Evolutionary conservation across 2,888 invertebrate species (phyloP).

Genomic region (Brachyptera risi): DNA sequence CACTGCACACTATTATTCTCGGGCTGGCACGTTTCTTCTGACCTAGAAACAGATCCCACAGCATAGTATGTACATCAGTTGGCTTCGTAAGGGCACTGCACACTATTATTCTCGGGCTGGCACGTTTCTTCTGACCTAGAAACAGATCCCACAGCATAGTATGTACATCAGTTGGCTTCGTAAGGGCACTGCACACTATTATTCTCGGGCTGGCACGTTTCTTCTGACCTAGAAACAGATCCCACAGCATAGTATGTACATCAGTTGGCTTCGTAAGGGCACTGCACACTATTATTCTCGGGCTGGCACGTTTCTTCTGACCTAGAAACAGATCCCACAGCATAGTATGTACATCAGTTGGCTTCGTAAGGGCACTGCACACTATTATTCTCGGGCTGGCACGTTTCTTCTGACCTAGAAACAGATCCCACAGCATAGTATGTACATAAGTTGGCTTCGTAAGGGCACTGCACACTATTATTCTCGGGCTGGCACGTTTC

Average conservation of each 20-base stretch:
- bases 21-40: neutral
- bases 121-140: neutral
- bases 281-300: neutral
- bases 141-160: too few relatives aligned
- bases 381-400: neutral
- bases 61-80: too few relatives aligned
- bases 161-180: too few relatives aligned
- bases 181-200: neutral
- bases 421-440: too few relatives aligned
- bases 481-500: neutral
- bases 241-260: too few relatives aligned
- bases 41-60: neutral
- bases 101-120: neutral
- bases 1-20: neutral
- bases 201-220: neutral
- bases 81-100: neutral
- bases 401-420: neutral
- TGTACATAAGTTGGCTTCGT: neutral
- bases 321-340: too few relatives aligned
- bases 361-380: neutral
- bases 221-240: neutral
- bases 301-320: neutral
- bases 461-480: neutral
- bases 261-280: neutral
- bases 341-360: too few relatives aligned